Base-by-base conservation (phyloP, 2,888 invertebrate species). In the Polymixis flavicincta region DNA sequence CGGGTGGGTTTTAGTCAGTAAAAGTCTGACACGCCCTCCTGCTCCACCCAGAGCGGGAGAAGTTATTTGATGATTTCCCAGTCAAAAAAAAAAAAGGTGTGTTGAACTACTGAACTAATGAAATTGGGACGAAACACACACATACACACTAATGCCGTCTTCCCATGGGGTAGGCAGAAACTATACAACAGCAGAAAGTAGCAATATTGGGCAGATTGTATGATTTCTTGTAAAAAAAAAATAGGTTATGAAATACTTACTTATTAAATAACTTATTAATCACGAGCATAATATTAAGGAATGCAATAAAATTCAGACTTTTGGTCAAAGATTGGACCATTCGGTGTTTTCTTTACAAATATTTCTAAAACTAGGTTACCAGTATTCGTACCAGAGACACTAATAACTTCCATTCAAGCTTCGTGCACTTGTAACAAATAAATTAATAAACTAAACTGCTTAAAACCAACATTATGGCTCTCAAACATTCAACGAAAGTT, bases 401-500 rank as follows among this genome's bases (percentile, higher is more conserved):
- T 37, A 54, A 50, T 37, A 54, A 50, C 13, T 48, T 63, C 17
- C 11, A 52, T 55, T 61, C 7, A 25, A 25, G 7, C 17, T 57
- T 57, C 25, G 25, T 37, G 19, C 22, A 65, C 14, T 28, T n/a
- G 25, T 17, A 60, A 48, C 13, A 45, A 55, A 55, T 78, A 50
- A 52, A 55, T 63, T 8, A 6, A 61, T 77, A 52, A 57, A 45
- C 50, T 5, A 9, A 61, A 60, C 22, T 19, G 8, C 32, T 64
- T 14, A 9, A 59, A 48, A 17, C 50, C 17, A 17, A 50, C 48
- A 32, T 66, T 52, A 55, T 80, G 59, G 68, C 54, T 61, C 14
- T 76, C 14, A 59, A 42, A 59, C 76, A 79, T 80, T 66, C 54
- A 80, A 80, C 25, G 57, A 25, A 60, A 59, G 57, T 59, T 66